Base-by-base conservation (phyloP, 2,888 invertebrate species). In the Philaethria dido region DNA sequence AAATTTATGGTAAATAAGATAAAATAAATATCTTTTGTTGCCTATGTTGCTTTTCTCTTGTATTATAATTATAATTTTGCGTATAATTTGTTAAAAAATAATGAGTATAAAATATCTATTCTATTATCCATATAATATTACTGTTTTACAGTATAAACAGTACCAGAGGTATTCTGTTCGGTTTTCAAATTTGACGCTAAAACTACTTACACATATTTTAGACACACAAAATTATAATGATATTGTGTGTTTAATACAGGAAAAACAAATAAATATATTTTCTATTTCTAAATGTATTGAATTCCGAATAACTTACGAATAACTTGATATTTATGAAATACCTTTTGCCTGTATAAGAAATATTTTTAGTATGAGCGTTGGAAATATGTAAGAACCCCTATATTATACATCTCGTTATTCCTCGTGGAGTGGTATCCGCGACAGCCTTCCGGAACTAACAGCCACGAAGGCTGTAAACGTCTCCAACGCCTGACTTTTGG, bases 401-500 rank as follows among this genome's bases (percentile, higher is more conserved):
- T 72, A 73, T 85, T 83, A 86, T 85, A 86, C 83, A 83, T 83
- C 80, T 83, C 80, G 86, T 87, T 86, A 87, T 82, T 79, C 78
- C 80, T 76, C 74, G 79, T 83, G 78, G 82, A 87, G 87, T 83
- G 86, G 85, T 79, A 74, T 78, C 78, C 81, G 77, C 79, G 82
- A 74, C 74, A 75, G 75, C 79, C 81, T 82, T 81, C 84, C 87
- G 83, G 84, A 86, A 84, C 89, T 89, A 90, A 89, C 89, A 87
- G 87, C 88, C 85, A 85, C 80, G 63, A 80, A 79, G 85, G 87
- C 87, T 87, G 88, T 91, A 90, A 91, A 91, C 88, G 90, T 91
- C 91, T 89, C 83, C 82, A 83, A 79, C 88, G 89, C 82, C 86
- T 89, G 91, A 88, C 90, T 90, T 89, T 87, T 78, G 82, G 89